Evolutionary conservation across 2,888 invertebrate genomes (phyloP).

Genomic region (Sympetrum striolatum): DNA sequence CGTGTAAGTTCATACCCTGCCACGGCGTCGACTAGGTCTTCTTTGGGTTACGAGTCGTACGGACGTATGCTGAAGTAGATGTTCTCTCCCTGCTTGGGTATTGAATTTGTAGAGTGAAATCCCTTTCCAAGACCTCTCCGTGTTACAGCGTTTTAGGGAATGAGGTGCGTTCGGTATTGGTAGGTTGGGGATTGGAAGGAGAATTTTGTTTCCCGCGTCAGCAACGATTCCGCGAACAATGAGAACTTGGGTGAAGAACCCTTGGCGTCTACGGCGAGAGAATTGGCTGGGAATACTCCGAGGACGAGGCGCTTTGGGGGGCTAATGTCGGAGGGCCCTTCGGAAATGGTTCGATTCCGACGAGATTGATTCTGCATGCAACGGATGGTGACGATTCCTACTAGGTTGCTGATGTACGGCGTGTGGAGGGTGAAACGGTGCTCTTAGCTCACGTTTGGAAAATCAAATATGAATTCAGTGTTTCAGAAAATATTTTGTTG

Average conservation of each 20-base stretch:
- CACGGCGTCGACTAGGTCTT: neutral
- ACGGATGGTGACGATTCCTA: no score
- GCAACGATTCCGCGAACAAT: neutral
- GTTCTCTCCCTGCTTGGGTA: neutral
- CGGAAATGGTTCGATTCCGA: neutral
- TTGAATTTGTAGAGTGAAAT: neutral
- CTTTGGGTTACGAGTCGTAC: neutral
- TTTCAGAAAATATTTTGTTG: no score
- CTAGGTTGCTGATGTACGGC: no score
- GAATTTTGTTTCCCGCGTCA: neutral
- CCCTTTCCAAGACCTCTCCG: neutral
- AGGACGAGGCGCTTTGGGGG: neutral
- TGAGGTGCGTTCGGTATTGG: neutral
- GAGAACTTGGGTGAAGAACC: neutral
- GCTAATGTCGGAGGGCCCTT: neutral
- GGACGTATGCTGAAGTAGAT: neutral
- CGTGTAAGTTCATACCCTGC: neutral
- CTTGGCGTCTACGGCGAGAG: neutral
- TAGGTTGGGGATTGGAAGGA: neutral
- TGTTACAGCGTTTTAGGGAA: neutral
- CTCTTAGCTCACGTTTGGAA: no score
- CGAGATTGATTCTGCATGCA: no score
- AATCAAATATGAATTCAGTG: no score
- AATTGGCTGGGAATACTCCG: neutral
- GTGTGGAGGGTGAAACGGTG: no score